These are phyloP conservation scores for Percina caprodes DNA, from an alignment of 2,113 vertebrate species.

Conservation along the genomic window DNA sequence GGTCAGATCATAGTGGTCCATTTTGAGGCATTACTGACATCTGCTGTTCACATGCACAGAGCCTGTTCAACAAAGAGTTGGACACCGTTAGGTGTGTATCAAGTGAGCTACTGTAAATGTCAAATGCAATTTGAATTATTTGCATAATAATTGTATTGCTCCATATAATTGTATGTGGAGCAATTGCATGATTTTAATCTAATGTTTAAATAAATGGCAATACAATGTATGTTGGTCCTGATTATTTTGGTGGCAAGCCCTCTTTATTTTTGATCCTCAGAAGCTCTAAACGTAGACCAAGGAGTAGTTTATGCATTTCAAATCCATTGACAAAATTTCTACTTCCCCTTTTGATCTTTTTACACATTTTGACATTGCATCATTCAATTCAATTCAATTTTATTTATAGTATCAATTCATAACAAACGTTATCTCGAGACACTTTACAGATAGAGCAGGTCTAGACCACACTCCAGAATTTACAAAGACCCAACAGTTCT, in stretches of 20 bases:
- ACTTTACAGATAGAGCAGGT: no score
- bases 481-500: no score
- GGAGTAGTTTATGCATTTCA: not conserved
- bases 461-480: no score
- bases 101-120: not conserved
- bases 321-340: not conserved
- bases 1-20: constrained; percentile 69
- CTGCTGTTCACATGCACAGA: constrained; percentile 68
- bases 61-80: constrained; percentile 3
- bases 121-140: not conserved
- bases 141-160: not conserved
- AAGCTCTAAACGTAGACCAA: not conserved
- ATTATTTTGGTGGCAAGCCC: not conserved
- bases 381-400: no score
- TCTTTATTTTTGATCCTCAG: not conserved
- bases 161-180: not conserved
- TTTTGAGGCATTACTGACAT: constrained; percentile 75
- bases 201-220: not conserved
- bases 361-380: not conserved
- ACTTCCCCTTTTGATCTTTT: not conserved
- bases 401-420: no score
- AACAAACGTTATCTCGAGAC: no score
- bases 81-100: not conserved
- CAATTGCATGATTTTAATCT: not conserved
- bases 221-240: not conserved